Evolutionary conservation across 1,140 invertebrate species (phyloP).

Genomic region (Armadillidium nasatum): DNA sequence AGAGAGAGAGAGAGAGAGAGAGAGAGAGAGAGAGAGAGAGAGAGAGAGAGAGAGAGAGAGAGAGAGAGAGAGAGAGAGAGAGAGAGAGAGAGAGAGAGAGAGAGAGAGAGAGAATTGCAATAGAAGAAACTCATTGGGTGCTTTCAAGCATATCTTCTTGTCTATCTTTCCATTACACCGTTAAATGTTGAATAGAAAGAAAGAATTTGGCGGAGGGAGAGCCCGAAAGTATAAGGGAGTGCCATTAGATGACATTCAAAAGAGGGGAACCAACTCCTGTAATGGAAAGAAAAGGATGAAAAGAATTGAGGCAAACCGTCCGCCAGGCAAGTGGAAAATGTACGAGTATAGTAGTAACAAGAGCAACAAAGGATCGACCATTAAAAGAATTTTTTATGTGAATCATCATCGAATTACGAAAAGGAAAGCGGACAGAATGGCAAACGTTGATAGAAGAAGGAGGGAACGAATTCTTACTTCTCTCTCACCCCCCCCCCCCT

Average conservation of each 20-base stretch:
- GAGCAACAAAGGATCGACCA: slow-evolving; percentile 38
- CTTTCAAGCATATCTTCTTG: too few relatives aligned
- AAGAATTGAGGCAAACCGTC: neutral
- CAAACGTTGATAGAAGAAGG: neutral
- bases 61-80: too few relatives aligned
- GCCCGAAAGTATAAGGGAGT: neutral
- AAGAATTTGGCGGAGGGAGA: neutral
- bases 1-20: too few relatives aligned
- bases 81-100: too few relatives aligned
- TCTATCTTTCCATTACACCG: neutral
- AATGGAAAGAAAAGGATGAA: neutral
- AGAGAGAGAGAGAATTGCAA: too few relatives aligned
- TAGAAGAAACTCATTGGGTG: too few relatives aligned
- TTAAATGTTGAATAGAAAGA: neutral
- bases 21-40: too few relatives aligned
- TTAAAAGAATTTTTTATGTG: slow-evolving; percentile 40
- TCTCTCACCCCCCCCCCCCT: too few relatives aligned
- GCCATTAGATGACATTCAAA: slow-evolving; percentile 1
- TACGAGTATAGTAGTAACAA: neutral
- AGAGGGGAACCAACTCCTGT: neutral
- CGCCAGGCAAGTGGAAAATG: neutral
- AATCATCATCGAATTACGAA: slow-evolving; percentile 41
- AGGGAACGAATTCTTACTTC: neutral
- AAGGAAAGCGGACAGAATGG: neutral
- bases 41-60: too few relatives aligned